Conservation (phyloP, 2,888 invertebrate species). For the Thera obeliscata region DNA sequence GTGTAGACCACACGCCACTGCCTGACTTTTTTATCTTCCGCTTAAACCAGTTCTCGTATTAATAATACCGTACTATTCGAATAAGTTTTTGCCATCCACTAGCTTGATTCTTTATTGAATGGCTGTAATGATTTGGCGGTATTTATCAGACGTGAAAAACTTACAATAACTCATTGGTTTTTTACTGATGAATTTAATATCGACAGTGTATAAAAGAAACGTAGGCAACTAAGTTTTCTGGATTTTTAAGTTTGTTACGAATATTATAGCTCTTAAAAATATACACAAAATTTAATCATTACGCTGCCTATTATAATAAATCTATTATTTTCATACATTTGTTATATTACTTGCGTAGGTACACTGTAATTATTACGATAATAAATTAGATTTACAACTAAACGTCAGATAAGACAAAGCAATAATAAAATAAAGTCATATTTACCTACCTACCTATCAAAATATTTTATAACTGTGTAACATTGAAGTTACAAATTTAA, state of each 20-base stretch:
- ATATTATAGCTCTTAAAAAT: not conserved
- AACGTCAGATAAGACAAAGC: no score
- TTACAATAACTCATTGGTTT: not conserved
- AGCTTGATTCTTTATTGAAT: slow-evolving; percentile 14
- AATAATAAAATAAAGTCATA: no score
- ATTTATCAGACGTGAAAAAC: slow-evolving; percentile 4
- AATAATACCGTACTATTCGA: slow-evolving; percentile 29
- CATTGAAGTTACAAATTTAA: no score
- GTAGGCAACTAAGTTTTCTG: not conserved
- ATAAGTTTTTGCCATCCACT: slow-evolving; percentile 25
- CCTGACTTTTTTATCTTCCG: slow-evolving; percentile 63
- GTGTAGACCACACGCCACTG: slow-evolving; percentile 27
- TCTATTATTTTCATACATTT: no score
- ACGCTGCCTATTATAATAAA: no score
- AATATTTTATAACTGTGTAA: not conserved
- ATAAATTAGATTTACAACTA: no score
- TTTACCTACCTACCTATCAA: not conserved
- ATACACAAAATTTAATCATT: not conserved
- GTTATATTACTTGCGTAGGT: no score
- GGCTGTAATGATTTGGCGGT: slow-evolving; percentile 17
- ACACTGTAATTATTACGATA: no score
- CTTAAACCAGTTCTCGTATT: slow-evolving; percentile 57
- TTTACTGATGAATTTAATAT: not conserved
- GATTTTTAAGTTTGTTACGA: not conserved
- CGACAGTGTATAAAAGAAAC: not conserved